Evolutionary conservation across 2,113 vertebrate genomes (phyloP).

Genomic region (Crotalus horridus): DNA sequence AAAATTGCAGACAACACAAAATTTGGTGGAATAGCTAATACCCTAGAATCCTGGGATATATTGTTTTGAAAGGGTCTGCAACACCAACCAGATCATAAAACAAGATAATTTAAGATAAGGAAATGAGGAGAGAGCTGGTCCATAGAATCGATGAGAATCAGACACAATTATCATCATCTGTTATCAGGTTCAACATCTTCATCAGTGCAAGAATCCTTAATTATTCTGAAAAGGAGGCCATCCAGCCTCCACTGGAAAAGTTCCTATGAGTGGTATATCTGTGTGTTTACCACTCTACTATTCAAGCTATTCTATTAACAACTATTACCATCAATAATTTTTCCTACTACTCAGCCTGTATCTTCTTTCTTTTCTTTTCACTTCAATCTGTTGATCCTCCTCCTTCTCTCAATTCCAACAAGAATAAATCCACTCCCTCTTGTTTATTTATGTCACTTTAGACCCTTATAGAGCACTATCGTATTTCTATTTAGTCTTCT

Average conservation of each 20-base stretch:
- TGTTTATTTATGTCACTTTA: too few relatives aligned
- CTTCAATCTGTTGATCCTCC: too few relatives aligned
- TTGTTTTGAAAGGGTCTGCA: not conserved
- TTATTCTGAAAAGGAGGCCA: too few relatives aligned
- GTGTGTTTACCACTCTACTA: not conserved
- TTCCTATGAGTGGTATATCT: not conserved
- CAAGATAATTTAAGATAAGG: too few relatives aligned
- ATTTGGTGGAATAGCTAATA: not conserved
- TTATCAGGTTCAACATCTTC: not conserved
- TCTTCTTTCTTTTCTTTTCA: too few relatives aligned
- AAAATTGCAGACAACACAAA: not conserved
- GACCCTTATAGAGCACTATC: too few relatives aligned
- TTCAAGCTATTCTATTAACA: not conserved
- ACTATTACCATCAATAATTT: not conserved
- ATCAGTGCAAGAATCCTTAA: not conserved
- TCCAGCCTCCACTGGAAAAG: too few relatives aligned
- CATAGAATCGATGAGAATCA: not conserved
- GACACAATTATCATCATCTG: not conserved
- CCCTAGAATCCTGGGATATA: not conserved
- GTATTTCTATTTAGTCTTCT: too few relatives aligned
- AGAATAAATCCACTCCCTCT: too few relatives aligned
- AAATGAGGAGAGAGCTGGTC: not conserved
- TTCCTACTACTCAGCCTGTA: not conserved
- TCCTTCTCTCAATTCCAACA: too few relatives aligned
- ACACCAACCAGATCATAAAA: not conserved